Evolutionary conservation across 2,113 vertebrate species (phyloP), one percentile per base, ranked within the genome.

Genomic region (Sula dactylatra): DNA sequence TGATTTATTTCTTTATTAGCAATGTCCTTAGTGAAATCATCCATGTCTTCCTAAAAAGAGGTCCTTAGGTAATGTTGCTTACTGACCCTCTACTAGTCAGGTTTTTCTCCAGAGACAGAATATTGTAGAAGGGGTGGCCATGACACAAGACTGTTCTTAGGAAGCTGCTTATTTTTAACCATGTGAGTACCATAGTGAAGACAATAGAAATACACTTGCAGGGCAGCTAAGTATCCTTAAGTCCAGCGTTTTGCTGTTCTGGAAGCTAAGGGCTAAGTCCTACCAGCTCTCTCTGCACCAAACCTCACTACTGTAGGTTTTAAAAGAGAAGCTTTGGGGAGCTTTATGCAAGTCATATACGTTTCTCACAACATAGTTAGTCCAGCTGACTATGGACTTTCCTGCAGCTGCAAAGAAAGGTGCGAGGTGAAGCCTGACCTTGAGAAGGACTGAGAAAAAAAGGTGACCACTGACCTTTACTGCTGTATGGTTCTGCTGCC

Each of bases 291-390:
- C 25, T 85, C 47, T 58, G 32, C 27, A 71, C 13, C 18, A 56
- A 74, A 80, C 4, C 32, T 84, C 32, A 67, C 40, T 50, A 11
- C 8, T 5, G 3, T 8, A 80, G n/a, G 8, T 49, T 56, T 47
- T 24, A 40, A 54, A 52, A 82, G 16, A 82, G 16, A 73, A 69
- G 18, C 19, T 59, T 56, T 66, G 36, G 40, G 52, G 17, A 61
- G 9, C 38, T 64, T 76, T 54, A 16, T 7, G 15, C 0, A 4
- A 84, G 24, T 66, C 1, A 0, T 50, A 3, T 16, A 59, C 24
- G 40, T 65, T 83, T 65, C 27, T 49, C 52, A n/a, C 32, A 65
- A 55, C 27, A 21, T 6, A 42, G 66, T 69, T 32, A 70, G 55
- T 32, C 62, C 64, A 31, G 6, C 56, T 84, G 44, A 34, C 36